These are phyloP conservation scores for Parotia lawesii DNA, from an alignment of 2,113 vertebrate species.

Conservation along the genomic window DNA sequence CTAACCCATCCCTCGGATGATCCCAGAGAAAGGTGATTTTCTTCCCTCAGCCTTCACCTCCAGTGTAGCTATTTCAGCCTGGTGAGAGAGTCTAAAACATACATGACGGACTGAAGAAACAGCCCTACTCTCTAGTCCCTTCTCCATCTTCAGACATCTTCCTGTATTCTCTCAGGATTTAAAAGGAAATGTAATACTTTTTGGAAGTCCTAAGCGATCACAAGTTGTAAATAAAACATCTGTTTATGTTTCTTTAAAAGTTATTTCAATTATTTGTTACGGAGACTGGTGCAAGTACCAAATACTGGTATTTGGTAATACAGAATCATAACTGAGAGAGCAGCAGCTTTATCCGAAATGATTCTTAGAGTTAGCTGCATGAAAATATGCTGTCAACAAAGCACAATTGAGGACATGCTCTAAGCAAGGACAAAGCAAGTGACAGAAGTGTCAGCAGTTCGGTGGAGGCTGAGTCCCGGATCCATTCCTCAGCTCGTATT, in stretches of 20 bases:
- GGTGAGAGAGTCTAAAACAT: neutral
- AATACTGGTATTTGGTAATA: neutral
- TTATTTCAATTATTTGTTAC: neutral
- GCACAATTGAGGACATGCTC: accelerated
- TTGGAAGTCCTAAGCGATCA: neutral
- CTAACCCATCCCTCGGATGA: neutral
- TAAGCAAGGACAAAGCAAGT: neutral
- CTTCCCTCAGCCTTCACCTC: neutral
- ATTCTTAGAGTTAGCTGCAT: neutral
- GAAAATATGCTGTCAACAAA: neutral
- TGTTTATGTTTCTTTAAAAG: neutral
- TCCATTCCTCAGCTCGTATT: accelerated
- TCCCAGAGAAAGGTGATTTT: neutral
- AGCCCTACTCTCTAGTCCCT: neutral
- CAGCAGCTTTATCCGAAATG: neutral
- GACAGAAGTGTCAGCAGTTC: neutral
- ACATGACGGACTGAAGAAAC: accelerated
- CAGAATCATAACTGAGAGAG: neutral
- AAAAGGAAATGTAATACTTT: accelerated
- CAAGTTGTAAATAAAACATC: neutral
- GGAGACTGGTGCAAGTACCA: neutral
- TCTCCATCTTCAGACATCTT: neutral
- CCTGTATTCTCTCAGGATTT: neutral
- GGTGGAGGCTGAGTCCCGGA: neutral
- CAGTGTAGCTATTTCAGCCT: neutral